Conservation (phyloP, 2,888 invertebrate species). For the Platycnemis pennipes region DNA sequence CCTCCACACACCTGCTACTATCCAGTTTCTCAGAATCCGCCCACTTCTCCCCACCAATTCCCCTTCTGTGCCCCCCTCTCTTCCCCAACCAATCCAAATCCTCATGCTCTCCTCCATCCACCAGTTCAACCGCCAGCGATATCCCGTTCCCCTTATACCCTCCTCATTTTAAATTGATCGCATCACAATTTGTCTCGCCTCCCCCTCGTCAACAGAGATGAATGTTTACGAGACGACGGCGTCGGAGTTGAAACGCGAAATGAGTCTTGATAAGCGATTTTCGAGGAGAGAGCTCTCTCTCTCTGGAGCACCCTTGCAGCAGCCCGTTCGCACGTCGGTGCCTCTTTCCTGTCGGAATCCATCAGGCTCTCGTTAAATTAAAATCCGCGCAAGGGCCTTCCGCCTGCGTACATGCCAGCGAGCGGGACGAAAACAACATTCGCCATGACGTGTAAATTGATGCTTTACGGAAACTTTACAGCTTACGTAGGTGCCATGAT, state of each 20-base stretch:
- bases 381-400: background rate
- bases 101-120: slow-evolving; percentile 30
- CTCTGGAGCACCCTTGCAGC: background rate
- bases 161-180: slow-evolving; percentile 69
- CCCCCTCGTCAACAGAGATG: background rate
- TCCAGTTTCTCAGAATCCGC: background rate
- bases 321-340: background rate
- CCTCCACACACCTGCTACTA: background rate
- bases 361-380: background rate
- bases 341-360: background rate
- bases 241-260: background rate
- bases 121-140: slow-evolving; percentile 56
- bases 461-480: too few species aligned
- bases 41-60: background rate
- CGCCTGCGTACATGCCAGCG: background rate
- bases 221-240: background rate
- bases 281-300: background rate
- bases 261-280: background rate
- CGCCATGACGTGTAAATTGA: background rate
- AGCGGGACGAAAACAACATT: background rate
- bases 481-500: too few species aligned
- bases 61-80: background rate
- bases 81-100: background rate
- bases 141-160: slow-evolving; percentile 69
- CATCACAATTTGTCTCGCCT: background rate